Evolutionary conservation across 2,797 vertebrate genomes (phyloP).

Genomic region (Scleropages formosus): DNA sequence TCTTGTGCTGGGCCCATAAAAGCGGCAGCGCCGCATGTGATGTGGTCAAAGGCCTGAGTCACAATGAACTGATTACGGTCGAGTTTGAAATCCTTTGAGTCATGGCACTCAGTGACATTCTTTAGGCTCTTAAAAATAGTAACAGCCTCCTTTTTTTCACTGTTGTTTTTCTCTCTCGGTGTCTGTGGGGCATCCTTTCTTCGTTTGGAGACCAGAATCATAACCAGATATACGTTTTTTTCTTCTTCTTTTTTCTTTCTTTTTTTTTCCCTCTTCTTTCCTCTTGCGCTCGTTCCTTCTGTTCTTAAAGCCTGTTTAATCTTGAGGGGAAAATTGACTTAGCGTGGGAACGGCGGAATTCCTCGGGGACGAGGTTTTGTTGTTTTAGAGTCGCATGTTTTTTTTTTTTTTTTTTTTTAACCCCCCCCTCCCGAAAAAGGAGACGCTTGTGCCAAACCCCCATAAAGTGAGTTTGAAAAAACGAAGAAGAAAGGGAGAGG

Average conservation of each 20-base stretch:
- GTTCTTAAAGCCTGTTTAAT: conserved; percentile 70
- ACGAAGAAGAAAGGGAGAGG: conserved; percentile 51
- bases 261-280: conserved; percentile 68
- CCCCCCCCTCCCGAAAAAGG: conserved; percentile 58
- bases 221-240: conserved; percentile 72
- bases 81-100: conserved; percentile 67
- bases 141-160: conserved; percentile 64
- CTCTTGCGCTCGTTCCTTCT: conserved; percentile 45
- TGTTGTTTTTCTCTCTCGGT: conserved; percentile 66
- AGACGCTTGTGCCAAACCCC: conserved; percentile 70
- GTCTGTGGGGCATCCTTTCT: conserved; percentile 70
- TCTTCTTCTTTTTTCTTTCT: conserved; percentile 49
- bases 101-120: conserved; percentile 71
- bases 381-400: conserved; percentile 64
- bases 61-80: conserved; percentile 77
- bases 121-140: conserved; percentile 75
- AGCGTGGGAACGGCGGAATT: conserved; percentile 70
- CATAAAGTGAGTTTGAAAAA: conserved; percentile 66
- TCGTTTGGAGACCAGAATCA: conserved; percentile 64
- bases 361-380: conserved; percentile 62
- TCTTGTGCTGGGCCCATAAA: conserved; percentile 58
- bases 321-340: conserved; percentile 69
- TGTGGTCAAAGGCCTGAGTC: conserved; percentile 69
- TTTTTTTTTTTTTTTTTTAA: conserved; percentile 41
- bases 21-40: conserved; percentile 64